Conservation (phyloP, 2,888 invertebrate species). For the Gymnoscelis rufifasciata region DNA sequence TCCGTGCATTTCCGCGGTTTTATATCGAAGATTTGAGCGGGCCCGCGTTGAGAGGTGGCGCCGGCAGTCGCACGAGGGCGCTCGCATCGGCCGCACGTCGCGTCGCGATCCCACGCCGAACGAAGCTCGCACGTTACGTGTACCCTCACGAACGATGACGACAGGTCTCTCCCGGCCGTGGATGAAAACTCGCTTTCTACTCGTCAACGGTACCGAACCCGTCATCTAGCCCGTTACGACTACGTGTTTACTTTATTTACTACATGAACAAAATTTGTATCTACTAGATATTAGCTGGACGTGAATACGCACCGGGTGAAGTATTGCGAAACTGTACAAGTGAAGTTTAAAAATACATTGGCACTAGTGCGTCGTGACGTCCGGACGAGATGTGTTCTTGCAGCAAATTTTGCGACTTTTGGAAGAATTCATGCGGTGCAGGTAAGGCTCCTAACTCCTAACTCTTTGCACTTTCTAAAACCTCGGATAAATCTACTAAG, state of each 20-base stretch:
- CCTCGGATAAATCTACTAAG: slow-evolving; percentile 1
- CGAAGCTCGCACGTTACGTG: slow-evolving; percentile 32
- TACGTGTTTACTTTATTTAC: slow-evolving; percentile 60
- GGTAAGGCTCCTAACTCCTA: slow-evolving; percentile 52
- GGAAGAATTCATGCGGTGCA: slow-evolving; percentile 74
- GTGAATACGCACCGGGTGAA: slow-evolving; percentile 62
- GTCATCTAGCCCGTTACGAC: slow-evolving; percentile 54
- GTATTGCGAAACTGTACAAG: slow-evolving; percentile 74
- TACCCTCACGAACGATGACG: slow-evolving; percentile 43
- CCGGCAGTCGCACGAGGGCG: slow-evolving; percentile 67
- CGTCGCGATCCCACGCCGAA: slow-evolving; percentile 33
- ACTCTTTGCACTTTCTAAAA: slow-evolving; percentile 45
- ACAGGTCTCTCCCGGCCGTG: slow-evolving; percentile 38
- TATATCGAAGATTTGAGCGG: slow-evolving; percentile 34
- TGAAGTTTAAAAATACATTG: slow-evolving; percentile 79
- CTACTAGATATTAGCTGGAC: slow-evolving; percentile 49
- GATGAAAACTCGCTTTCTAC: slow-evolving; percentile 61
- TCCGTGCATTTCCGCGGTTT: slow-evolving; percentile 52
- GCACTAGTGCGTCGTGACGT: slow-evolving; percentile 68
- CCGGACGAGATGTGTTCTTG: slow-evolving; percentile 69
- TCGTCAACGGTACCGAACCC: slow-evolving; percentile 54
- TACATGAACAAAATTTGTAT: slow-evolving; percentile 54
- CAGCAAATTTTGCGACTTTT: slow-evolving; percentile 75
- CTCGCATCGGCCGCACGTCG: slow-evolving; percentile 56
- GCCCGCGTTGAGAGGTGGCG: slow-evolving; percentile 27